Conservation (phyloP, 2,113 vertebrate genomes). For the Gila orcuttii region DNA sequence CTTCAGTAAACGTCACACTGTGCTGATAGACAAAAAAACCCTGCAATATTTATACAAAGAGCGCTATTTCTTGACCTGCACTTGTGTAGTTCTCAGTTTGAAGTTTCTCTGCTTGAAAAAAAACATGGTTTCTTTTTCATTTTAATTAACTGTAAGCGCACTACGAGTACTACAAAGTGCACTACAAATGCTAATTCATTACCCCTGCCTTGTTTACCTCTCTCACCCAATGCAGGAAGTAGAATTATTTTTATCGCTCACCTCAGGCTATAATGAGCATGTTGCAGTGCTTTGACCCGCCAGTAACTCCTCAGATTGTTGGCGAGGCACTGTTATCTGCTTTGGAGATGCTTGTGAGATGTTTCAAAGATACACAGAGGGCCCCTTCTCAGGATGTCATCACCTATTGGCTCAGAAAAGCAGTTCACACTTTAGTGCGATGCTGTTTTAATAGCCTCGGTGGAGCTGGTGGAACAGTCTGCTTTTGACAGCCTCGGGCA, state of each 20-base stretch:
- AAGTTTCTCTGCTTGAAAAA: not conserved
- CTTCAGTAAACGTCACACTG: not conserved
- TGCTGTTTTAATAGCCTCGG: constrained; percentile 25
- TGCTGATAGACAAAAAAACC: not conserved
- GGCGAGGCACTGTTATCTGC: not conserved
- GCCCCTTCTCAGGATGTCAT: not conserved
- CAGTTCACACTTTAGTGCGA: constrained; percentile 11
- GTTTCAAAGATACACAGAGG: constrained; percentile 18
- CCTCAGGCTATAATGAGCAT: not conserved
- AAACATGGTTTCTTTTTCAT: not conserved
- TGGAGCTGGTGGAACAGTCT: constrained; percentile 17
- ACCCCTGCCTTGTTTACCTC: constrained; percentile 20
- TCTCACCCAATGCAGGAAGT: not conserved
- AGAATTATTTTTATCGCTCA: not conserved
- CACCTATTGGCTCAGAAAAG: constrained; percentile 37
- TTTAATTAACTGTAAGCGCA: not conserved
- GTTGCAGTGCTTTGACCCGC: not conserved
- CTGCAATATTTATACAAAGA: not conserved
- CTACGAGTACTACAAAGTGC: not conserved
- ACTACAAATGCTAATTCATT: not conserved
- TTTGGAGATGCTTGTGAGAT: not conserved
- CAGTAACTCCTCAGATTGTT: not conserved
- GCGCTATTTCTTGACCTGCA: not conserved
- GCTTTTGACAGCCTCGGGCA: constrained; percentile 26
- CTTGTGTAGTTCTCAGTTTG: not conserved